Percentiles rank a stretch among this genome's conserved stretches.
Evolutionary conservation across 1,140 invertebrate genomes (phyloP).

Genomic region (Lasaia peninsularis): DNA sequence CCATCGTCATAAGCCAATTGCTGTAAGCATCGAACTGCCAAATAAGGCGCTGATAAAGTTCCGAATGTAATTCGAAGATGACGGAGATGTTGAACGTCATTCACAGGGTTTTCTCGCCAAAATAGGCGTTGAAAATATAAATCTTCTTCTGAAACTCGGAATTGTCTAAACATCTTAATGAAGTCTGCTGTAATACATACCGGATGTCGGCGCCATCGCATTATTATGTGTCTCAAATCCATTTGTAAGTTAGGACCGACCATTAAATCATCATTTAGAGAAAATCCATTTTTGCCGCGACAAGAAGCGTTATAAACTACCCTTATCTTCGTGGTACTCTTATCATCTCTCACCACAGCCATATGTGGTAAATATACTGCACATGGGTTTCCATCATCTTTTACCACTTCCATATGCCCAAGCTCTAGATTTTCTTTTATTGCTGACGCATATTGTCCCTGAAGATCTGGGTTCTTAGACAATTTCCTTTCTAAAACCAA

Average conservation of each 20-base stretch:
- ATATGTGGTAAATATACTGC: slow-evolving; percentile 25
- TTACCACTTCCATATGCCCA: slow-evolving; percentile 14
- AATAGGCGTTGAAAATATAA: slow-evolving; percentile 22
- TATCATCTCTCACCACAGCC: slow-evolving; percentile 21
- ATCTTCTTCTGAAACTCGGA: slow-evolving; percentile 14
- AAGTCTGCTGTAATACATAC: slow-evolving; percentile 22
- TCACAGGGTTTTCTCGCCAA: slow-evolving; percentile 17
- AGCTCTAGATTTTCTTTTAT: slow-evolving; percentile 17
- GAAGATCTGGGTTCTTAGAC: background rate
- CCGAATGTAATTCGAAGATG: slow-evolving; percentile 26
- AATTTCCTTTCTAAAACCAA: slow-evolving; percentile 7
- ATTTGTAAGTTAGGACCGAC: slow-evolving; percentile 25
- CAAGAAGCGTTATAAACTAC: slow-evolving; percentile 16
- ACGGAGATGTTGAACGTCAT: slow-evolving; percentile 22
- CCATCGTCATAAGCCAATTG: slow-evolving; percentile 20
- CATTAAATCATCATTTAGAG: slow-evolving; percentile 25
- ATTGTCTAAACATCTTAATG: slow-evolving; percentile 26
- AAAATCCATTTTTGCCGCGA: slow-evolving; percentile 5
- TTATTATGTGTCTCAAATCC: slow-evolving; percentile 23
- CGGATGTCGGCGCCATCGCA: slow-evolving; percentile 22
- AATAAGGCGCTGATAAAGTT: slow-evolving; percentile 27
- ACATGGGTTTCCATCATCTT: background rate
- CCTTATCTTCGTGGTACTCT: slow-evolving; percentile 23
- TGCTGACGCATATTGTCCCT: slow-evolving; percentile 8
- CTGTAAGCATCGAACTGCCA: slow-evolving; percentile 24